A percentile compares a stretch with the other conserved stretches of the same genome.
phyloP scores from a whole-genome alignment of 2,797 vertebrate genomes.

The Chloroceryle inda region DNA sequence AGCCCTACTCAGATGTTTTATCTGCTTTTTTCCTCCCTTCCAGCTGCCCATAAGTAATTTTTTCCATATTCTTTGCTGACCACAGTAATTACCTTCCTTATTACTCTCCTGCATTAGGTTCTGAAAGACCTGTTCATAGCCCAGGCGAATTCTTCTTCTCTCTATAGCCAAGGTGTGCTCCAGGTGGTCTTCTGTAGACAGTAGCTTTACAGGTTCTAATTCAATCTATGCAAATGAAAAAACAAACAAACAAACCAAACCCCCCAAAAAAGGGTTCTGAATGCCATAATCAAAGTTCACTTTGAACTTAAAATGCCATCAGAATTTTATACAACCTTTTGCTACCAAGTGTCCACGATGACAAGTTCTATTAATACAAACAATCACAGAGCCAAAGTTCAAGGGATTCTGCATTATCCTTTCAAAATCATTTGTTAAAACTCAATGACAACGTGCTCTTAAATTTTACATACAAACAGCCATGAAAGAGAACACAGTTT shows the following conservation, averaged over 20 bases:
- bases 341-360: not conserved
- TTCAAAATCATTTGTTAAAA: not conserved
- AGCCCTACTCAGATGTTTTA: not conserved
- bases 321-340: not conserved
- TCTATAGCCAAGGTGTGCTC: conserved; percentile 81
- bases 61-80: conserved; percentile 16
- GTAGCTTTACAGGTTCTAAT: conserved; percentile 76
- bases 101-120: conserved; percentile 78
- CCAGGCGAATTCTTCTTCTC: conserved; percentile 80
- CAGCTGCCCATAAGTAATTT: not conserved
- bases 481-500: not conserved
- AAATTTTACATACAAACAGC: not conserved
- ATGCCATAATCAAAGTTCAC: not conserved
- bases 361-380: not conserved
- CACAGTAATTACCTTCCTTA: conserved; percentile 60
- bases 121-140: conserved; percentile 78
- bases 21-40: not conserved
- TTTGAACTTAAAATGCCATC: not conserved
- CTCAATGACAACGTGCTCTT: not conserved
- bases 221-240: conserved; percentile 67
- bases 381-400: not conserved
- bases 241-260: not conserved
- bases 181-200: conserved; percentile 74
- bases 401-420: not conserved
- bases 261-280: not conserved